These are phyloP conservation scores for Montipora cactus DNA, from an alignment of 64 coral and sea anemone species.

Conservation along the genomic window DNA sequence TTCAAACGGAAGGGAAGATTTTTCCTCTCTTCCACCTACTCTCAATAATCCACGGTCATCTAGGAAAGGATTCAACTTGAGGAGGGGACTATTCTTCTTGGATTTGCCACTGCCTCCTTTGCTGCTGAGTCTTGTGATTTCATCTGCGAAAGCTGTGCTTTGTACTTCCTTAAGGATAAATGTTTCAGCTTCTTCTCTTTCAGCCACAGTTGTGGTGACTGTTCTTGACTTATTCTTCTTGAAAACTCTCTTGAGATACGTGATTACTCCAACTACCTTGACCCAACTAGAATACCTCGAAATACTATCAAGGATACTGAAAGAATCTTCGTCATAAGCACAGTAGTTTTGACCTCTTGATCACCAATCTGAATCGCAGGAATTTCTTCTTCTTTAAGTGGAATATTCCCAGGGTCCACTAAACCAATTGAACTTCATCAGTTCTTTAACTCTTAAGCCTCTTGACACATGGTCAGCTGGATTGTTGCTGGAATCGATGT, in stretches of 20 bases:
- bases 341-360: constrained; percentile 5
- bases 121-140: constrained; percentile 4
- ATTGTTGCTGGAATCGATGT: constrained; percentile 28
- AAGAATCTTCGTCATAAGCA: not conserved
- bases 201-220: constrained; percentile 1
- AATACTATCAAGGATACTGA: not conserved
- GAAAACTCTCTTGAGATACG: not conserved
- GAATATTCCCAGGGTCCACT: constrained; percentile 13
- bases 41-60: constrained; percentile 36
- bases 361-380: not conserved
- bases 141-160: constrained; percentile 18
- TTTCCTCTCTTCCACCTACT: constrained; percentile 38
- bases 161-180: not conserved
- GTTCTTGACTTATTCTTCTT: not conserved
- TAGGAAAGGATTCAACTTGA: constrained; percentile 32
- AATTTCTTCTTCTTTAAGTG: not conserved
- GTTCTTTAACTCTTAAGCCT: constrained; percentile 8
- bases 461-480: constrained; percentile 30
- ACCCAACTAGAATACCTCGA: not conserved
- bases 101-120: not conserved
- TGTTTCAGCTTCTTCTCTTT: constrained; percentile 7
- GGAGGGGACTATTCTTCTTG: not conserved
- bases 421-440: constrained; percentile 48
- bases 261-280: not conserved
- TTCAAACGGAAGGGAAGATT: not conserved